Conservation (phyloP, 2,888 invertebrate species). For the Glaucopsyche alexis region DNA sequence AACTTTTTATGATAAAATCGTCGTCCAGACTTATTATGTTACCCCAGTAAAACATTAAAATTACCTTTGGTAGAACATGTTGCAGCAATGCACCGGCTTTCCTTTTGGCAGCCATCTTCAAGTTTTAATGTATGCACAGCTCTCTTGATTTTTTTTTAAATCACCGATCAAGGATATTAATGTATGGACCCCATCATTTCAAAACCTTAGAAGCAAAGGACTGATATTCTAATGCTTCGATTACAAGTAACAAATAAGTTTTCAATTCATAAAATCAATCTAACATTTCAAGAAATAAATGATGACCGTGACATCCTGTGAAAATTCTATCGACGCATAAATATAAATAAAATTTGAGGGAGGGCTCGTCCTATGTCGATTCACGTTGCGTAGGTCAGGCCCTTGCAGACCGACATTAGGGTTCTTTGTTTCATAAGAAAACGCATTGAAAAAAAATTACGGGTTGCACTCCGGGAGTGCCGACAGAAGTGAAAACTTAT, state of each 20-base stretch:
- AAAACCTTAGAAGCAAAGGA: conserved; percentile 33
- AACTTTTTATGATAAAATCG: conserved; percentile 22
- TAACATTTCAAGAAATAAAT: not conserved
- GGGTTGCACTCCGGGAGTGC: too few relatives aligned
- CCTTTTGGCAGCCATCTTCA: conserved; percentile 85
- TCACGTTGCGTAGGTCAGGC: conserved; percentile 45
- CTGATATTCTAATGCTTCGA: conserved; percentile 36
- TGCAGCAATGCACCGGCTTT: conserved; percentile 87
- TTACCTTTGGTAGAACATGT: conserved; percentile 82
- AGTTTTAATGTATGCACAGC: conserved; percentile 61
- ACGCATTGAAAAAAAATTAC: not conserved
- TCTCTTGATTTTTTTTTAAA: conserved; percentile 61
- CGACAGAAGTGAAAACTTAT: too few relatives aligned
- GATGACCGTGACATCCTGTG: conserved; percentile 18
- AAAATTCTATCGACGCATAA: conserved; percentile 33
- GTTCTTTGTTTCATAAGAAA: conserved; percentile 11
- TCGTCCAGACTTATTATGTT: conserved; percentile 2
- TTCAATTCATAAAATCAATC: not conserved
- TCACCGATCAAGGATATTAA: conserved; percentile 50
- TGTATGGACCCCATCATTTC: conserved; percentile 59
- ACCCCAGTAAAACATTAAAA: conserved; percentile 44
- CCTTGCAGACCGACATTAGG: conserved; percentile 30
- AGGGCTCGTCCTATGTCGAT: conserved; percentile 37
- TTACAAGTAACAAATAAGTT: conserved; percentile 25
- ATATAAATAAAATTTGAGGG: conserved; percentile 37